These are phyloP conservation scores for Dasysyrphus albostriatus DNA, from an alignment of 2,888 invertebrate genomes.

Conservation along the genomic window DNA sequence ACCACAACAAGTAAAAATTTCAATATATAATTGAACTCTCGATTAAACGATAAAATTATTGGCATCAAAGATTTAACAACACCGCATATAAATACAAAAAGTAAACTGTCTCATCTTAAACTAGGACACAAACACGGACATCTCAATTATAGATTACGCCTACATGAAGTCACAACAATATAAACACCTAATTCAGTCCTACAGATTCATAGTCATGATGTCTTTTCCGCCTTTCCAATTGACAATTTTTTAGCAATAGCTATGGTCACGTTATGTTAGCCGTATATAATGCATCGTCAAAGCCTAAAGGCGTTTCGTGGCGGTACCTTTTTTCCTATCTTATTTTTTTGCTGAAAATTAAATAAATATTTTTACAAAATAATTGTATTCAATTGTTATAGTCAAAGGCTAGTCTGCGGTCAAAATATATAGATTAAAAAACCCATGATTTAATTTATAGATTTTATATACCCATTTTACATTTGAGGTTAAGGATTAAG, in stretches of 20 bases:
- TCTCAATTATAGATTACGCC: conserved; percentile 61
- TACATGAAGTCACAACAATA: conserved; percentile 18
- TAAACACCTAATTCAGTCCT: conserved; percentile 35
- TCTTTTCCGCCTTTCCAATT: conserved; percentile 52
- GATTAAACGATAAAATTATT: conserved; percentile 25
- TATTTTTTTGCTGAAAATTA: conserved; percentile 31
- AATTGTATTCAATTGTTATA: not conserved
- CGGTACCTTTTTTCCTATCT: conserved; percentile 27
- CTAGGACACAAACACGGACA: conserved; percentile 6
- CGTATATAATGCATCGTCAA: not conserved
- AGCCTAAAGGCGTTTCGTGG: not conserved
- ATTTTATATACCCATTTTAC: too few species aligned
- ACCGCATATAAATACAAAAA: not conserved
- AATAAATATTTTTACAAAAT: conserved; percentile 33
- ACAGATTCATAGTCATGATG: conserved; percentile 35
- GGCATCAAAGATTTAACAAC: not conserved
- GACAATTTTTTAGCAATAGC: not conserved
- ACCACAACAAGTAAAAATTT: not conserved
- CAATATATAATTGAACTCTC: not conserved
- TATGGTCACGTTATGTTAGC: conserved; percentile 25
- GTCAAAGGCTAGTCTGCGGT: not conserved
- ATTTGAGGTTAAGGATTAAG: too few species aligned
- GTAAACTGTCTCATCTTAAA: not conserved
- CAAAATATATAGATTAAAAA: too few species aligned
- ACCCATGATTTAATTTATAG: too few species aligned